Base-by-base conservation (phyloP, 2,797 vertebrate species). In the Kryptolebias ocellatus region DNA sequence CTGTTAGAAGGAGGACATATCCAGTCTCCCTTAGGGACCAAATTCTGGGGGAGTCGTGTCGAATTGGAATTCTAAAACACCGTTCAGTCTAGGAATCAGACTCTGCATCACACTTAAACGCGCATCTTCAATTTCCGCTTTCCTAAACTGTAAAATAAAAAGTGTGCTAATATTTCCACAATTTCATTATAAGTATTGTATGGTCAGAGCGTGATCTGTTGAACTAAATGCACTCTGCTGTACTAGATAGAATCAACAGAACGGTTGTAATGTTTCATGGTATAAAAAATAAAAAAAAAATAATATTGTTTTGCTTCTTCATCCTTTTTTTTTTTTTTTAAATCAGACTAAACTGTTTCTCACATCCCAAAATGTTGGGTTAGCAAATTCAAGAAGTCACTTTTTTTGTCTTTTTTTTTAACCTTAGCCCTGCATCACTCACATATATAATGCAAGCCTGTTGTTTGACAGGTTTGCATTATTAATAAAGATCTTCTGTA, bases 21-120 rank as follows among this genome's bases (percentile, higher is more conserved):
- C 67, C 67, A 42, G 56, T 78, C 83, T 92, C 89, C 83, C 74
- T 83, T 85, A 70, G 71, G 88, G 87, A 91, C 89, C 85, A 91
- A 86, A 81, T 67, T 53, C 82, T 77, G 70, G 69, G 85, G 83
- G 85, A 82, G 71, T 52, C 28, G 72, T 67, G 67, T 77, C 64
- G 16, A 66, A 78, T 78, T 63, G 65, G 67, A 73, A 79, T 72
- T 77, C 57, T 77, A 60, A 59, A 83, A 82, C 85, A 87, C 74
- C 68, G 76, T 84, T 84, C 88, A 80, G 72, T 79, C 50, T 78
- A 79, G 64, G 71, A 86, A 71, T 79, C 62, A 70, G 63, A 86
- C 72, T 88, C 63, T 77, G 37, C 37, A 39, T 47, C 27, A 18
- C 51, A 45, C 42, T 47, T 86, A 80, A 80, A 76, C 60, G 55